Percentiles rank a stretch among this genome's conserved stretches.
These are phyloP conservation scores for Onychomys arenicola DNA, from an alignment of 2,797 vertebrate species.

Conservation along the genomic window DNA sequence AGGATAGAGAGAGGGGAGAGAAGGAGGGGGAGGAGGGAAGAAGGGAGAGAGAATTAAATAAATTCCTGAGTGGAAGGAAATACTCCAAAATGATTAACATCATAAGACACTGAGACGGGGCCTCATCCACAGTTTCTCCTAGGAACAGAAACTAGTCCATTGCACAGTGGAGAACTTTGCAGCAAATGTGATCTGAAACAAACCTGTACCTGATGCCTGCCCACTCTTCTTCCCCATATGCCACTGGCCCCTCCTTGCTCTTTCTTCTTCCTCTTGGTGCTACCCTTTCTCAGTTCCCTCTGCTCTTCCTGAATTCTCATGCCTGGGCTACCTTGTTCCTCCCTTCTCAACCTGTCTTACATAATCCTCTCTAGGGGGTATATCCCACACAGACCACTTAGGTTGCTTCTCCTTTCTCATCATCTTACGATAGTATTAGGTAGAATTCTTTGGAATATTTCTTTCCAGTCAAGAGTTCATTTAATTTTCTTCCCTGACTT, in stretches of 20 bases:
- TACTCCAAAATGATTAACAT: background rate
- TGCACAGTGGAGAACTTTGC: background rate
- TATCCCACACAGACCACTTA: background rate
- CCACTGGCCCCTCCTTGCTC: background rate
- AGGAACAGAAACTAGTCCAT: background rate
- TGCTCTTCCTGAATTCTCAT: background rate
- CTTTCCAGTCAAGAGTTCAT: background rate
- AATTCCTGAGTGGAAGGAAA: background rate
- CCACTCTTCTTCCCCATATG: background rate
- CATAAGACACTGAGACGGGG: background rate
- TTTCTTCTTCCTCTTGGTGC: background rate
- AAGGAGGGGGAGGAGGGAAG: too few species aligned
- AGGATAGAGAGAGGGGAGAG: background rate
- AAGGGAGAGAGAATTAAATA: background rate
- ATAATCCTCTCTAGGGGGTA: background rate
- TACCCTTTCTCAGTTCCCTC: slow-evolving; percentile 18
- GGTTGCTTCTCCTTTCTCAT: background rate
- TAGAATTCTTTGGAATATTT: background rate
- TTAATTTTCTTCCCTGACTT: background rate
- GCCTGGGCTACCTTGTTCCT: background rate
- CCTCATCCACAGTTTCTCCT: too few species aligned
- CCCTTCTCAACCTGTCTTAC: background rate
- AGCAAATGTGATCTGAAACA: background rate
- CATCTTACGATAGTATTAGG: background rate
- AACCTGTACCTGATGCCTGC: background rate